Percentiles rank a stretch among this genome's conserved stretches.
phyloP scores from a whole-genome alignment of 2,797 vertebrate species.

The Lagodon rhomboides region DNA sequence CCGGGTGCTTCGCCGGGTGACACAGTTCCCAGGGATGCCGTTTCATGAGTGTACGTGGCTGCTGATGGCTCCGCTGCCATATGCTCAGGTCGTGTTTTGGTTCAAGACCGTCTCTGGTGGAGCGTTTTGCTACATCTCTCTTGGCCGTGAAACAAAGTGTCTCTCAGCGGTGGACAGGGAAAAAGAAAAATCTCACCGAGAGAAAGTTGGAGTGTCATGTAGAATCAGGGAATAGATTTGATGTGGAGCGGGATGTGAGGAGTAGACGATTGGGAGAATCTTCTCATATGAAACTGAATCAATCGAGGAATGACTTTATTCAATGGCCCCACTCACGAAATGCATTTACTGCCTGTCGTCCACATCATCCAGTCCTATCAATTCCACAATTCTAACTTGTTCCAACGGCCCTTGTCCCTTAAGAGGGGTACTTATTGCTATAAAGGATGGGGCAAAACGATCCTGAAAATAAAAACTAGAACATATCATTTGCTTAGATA shows the following conservation, averaged over 20 bases:
- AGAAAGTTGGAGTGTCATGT: conserved; percentile 39
- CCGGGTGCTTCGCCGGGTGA: conserved; percentile 3
- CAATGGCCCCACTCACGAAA: conserved; percentile 2
- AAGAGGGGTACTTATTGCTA: background rate
- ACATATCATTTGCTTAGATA: too few relatives aligned
- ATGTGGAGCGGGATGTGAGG: conserved; percentile 21
- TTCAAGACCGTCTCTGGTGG: conserved; percentile 43
- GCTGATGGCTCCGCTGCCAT: conserved; percentile 40
- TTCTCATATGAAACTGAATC: background rate
- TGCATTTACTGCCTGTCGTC: conserved; percentile 10
- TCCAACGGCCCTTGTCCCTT: background rate
- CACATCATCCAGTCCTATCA: background rate
- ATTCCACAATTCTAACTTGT: background rate
- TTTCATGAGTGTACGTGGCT: conserved; percentile 22
- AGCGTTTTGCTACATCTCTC: conserved; percentile 52
- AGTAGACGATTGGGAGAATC: conserved; percentile 5
- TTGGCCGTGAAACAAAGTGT: conserved; percentile 48
- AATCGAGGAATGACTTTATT: conserved; percentile 18
- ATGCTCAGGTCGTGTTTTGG: conserved; percentile 63
- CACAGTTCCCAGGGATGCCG: conserved; percentile 5
- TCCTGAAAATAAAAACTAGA: conserved; percentile 1
- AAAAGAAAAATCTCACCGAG: conserved; percentile 1
- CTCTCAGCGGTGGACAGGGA: conserved; percentile 7
- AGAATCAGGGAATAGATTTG: conserved; percentile 42
- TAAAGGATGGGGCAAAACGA: too few relatives aligned